Percentiles rank a stretch among this genome's conserved stretches.
Evolutionary conservation across 2,888 invertebrate genomes (phyloP).

Genomic region (Dasypolia templi): DNA sequence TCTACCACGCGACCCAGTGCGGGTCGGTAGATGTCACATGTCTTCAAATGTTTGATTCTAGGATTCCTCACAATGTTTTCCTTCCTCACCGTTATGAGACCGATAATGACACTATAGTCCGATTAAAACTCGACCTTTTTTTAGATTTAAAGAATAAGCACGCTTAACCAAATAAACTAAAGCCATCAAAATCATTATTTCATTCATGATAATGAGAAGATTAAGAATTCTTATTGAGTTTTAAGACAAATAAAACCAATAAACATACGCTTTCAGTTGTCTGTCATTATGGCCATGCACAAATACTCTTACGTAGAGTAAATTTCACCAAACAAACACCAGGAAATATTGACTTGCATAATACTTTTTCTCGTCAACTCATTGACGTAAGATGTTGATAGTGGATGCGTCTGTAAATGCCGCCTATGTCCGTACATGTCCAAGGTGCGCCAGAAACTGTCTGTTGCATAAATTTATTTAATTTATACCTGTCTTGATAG

Average conservation of each 20-base stretch:
- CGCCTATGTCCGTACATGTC: constrained; percentile 24
- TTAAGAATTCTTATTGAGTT: background rate
- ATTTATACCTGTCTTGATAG: constrained; percentile 17
- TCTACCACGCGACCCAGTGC: too few species aligned
- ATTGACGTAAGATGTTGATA: constrained; percentile 40
- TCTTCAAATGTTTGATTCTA: background rate
- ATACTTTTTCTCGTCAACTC: constrained; percentile 44
- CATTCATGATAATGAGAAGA: background rate
- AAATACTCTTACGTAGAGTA: constrained; percentile 27
- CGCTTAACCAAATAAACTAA: background rate
- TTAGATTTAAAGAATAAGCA: background rate
- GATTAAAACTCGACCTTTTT: background rate
- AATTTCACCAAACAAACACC: constrained; percentile 48
- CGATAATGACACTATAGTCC: background rate
- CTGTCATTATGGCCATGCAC: background rate
- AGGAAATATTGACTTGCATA: constrained; percentile 53
- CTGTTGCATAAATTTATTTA: constrained; percentile 38
- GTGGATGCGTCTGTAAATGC: constrained; percentile 36
- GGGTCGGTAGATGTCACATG: too few species aligned
- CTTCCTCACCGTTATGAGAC: too few species aligned
- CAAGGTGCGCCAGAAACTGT: constrained; percentile 31
- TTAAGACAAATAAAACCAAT: background rate
- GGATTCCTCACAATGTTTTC: background rate
- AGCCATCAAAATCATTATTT: background rate
- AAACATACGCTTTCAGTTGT: background rate